Base-by-base conservation (phyloP, 2,113 vertebrate species). In the Cyprinodon brontotheroides region DNA sequence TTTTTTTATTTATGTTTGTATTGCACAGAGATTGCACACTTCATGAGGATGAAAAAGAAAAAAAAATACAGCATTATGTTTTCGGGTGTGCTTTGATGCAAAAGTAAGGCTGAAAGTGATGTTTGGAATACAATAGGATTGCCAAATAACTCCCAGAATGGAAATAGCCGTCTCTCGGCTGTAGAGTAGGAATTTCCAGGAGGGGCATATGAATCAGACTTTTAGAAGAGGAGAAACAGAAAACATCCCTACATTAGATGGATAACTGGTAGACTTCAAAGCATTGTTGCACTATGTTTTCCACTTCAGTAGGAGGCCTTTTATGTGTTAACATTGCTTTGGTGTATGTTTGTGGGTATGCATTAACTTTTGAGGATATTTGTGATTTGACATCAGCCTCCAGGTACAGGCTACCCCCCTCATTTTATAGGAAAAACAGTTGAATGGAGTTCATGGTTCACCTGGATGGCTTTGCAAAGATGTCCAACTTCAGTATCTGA, bases 181-280 rank as follows among this genome's bases (percentile, higher is more conserved):
- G 77, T 20, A 4, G 66, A 78, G 72, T 62, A 62, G 77, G 41
- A 68, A 65, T 79, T 73, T 75, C 81, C 67, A 67, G 61, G 78
- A 63, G 80, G 81, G 74, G 77, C 83, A 85, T 86, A 89, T 89
- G 80, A 89, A 91, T 91, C 83, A 85, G 84, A 90, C 83, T 88
- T 80, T 77, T 73, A 86, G 71, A 90, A 50, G 61, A 82, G 75
- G 74, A 87, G 80, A 83, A 89, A 89, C 68, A 84, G 82, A 84
- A 89, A 91, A 90, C 91, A 93, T 87, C 84, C 86, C 79, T 70
- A 82, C 80, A 78, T 85, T 79, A 80, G 82, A 78, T 78, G 83
- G 79, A 78, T 84, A 85, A 79, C 79, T 90, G 73, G 84, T 87
- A 80, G 75, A 93, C 92, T 92, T 93, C 91, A 94, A 94, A 94